Evolutionary conservation across 2,797 vertebrate genomes (phyloP).

Genomic region (Phoxinus dragarum): DNA sequence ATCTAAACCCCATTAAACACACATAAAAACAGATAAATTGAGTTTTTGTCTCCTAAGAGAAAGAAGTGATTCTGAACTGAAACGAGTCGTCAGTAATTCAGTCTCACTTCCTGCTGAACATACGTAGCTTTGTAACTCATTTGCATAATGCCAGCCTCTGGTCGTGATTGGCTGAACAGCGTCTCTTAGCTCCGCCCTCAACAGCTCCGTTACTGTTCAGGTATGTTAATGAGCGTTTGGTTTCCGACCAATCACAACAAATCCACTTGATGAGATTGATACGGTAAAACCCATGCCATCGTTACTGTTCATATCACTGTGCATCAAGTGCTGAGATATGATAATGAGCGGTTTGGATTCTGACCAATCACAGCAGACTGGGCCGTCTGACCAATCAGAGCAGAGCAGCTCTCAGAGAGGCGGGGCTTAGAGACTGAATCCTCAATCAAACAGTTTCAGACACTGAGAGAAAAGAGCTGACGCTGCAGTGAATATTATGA

Average conservation of each 20-base stretch:
- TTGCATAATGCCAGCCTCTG: too few relatives aligned
- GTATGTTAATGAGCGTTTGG: too few relatives aligned
- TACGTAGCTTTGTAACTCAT: too few relatives aligned
- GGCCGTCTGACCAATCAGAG: neutral
- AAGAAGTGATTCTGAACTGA: too few relatives aligned
- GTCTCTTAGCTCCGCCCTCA: too few relatives aligned
- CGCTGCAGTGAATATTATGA: neutral
- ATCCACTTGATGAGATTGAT: neutral
- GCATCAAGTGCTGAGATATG: neutral
- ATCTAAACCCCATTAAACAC: neutral
- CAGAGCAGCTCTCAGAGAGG: neutral
- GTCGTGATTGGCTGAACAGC: too few relatives aligned
- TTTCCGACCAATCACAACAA: too few relatives aligned
- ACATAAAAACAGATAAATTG: neutral
- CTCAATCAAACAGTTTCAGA: neutral
- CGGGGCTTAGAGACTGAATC: neutral
- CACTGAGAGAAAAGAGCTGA: neutral
- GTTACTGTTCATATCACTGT: neutral
- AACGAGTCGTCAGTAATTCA: too few relatives aligned
- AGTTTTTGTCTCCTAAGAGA: too few relatives aligned
- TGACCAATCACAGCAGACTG: too few relatives aligned
- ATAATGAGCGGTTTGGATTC: neutral
- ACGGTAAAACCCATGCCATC: neutral
- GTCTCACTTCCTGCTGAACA: too few relatives aligned
- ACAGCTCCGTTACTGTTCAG: too few relatives aligned